Evolutionary conservation across 2,888 invertebrate genomes (phyloP), one percentile per base, ranked within the genome.

Genomic region (Drosophila macrospina): DNA sequence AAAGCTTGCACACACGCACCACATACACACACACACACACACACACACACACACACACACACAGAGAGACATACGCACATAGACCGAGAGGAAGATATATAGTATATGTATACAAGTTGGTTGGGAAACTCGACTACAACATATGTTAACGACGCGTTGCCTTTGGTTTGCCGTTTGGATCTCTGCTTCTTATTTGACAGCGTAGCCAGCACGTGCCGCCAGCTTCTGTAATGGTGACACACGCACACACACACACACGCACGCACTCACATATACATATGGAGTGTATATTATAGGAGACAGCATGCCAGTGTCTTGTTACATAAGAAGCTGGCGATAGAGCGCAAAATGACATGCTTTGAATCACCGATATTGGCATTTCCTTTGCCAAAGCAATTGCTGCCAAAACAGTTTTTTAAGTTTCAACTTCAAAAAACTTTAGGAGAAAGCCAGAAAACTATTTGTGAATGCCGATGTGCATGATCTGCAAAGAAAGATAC

Each of bases 121-220:
- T 73, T 66, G 55, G 56, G 52, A 72, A 75, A 73, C 54, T 69
- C 76, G 77, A 69, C 80, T 68, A 76, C 66, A 83, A 74, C 86
- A 82, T 86, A 82, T 86, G 84, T 84, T 86, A 85, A 81, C 83
- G 71, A 78, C 78, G 71, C 78, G 55, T 67, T 63, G 54, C 65
- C 69, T 65, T 67, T 61, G 74, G 60, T 54, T 54, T 67, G 61
- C 59, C 55, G 56, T 32, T 32, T 52, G 76, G 47, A 45, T 41
- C 52, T 67, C 37, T 56, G 67, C 68, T 51, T 50, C 66, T 54
- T 47, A 13, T 30, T 61, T 57, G 39, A 64, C 41, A 47, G 61
- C 51, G 44, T 15, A 48, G 42, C 32, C 76, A 69, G 80, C 80
- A 79, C 83, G 80, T 79, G 79, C 77, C 69, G 37, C 24, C 69